These are phyloP conservation scores for Anas bahamensis DNA, from an alignment of 2,797 vertebrate genomes.

Conservation along the genomic window DNA sequence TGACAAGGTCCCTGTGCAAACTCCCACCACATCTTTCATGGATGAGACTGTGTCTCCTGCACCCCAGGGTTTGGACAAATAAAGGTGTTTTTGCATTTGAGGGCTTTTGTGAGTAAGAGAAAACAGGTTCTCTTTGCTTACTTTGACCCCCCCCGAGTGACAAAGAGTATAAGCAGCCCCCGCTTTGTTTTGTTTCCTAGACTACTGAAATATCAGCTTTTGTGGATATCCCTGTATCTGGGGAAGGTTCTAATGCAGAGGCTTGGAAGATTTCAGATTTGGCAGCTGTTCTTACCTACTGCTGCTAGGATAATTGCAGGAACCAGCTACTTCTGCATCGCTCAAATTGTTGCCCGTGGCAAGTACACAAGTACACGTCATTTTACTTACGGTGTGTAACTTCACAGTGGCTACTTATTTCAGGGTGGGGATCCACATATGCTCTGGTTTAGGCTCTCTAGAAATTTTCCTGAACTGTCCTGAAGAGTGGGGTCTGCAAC, in stretches of 20 bases:
- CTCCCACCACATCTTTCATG: background rate
- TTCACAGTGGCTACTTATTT: background rate
- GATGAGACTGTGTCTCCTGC: background rate
- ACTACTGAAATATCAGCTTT: background rate
- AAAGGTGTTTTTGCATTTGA: background rate
- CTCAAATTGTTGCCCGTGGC: slow-evolving; percentile 29
- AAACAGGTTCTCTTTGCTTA: background rate
- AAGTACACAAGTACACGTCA: slow-evolving; percentile 2
- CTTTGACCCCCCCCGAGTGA: background rate
- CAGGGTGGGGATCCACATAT: background rate
- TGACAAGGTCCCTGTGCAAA: background rate
- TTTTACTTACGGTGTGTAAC: background rate
- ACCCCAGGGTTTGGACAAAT: background rate
- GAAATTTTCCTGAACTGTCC: background rate
- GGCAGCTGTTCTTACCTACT: slow-evolving; percentile 45
- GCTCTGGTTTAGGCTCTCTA: background rate
- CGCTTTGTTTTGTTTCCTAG: background rate
- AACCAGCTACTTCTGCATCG: slow-evolving; percentile 1
- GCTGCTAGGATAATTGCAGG: slow-evolving; percentile 46
- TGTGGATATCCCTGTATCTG: background rate
- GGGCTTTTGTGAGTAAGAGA: background rate
- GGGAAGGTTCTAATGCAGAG: background rate
- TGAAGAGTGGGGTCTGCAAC: background rate
- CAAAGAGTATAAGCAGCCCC: background rate
- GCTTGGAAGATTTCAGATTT: background rate